These are phyloP conservation scores for Patiria miniata DNA, from an alignment of 35 echinoderm and acorn worm species.

Conservation along the genomic window DNA sequence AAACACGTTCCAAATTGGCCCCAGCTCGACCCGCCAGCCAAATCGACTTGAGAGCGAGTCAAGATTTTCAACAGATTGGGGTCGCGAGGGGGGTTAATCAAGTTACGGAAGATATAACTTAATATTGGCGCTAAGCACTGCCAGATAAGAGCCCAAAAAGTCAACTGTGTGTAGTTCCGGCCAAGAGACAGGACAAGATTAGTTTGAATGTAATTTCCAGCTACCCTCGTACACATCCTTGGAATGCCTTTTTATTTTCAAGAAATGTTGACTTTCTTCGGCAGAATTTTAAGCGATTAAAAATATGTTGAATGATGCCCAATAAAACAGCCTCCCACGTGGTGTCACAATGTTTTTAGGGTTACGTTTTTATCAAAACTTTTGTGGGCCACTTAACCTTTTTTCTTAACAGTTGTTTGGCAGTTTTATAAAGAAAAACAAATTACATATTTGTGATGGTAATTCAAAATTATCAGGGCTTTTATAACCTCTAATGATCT, in stretches of 20 bases:
- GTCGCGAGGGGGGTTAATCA: not conserved
- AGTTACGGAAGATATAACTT: slow-evolving; percentile 28
- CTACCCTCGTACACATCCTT: too few species aligned
- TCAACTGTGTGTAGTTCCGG: not conserved
- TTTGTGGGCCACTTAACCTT: too few species aligned
- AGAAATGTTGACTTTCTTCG: not conserved
- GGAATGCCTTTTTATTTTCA: not conserved
- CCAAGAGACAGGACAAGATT: not conserved
- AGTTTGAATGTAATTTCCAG: not conserved
- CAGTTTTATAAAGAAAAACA: too few species aligned
- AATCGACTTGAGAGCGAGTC: not conserved
- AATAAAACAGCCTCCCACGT: not conserved
- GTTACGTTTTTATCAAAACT: too few species aligned
- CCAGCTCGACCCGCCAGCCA: not conserved
- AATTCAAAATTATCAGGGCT: too few species aligned
- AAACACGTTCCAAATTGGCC: slow-evolving; percentile 12
- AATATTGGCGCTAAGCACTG: not conserved
- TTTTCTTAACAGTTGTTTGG: too few species aligned
- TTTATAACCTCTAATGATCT: too few species aligned
- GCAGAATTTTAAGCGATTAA: not conserved
- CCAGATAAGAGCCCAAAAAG: not conserved
- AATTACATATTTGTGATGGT: too few species aligned
- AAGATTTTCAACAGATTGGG: slow-evolving; percentile 8
- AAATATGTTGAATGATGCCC: not conserved
- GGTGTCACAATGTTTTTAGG: too few species aligned